Percentiles rank a stretch among this genome's conserved stretches.
These are phyloP conservation scores for Ormyrus rosae DNA, from an alignment of 2,888 invertebrate genomes.

Conservation along the genomic window DNA sequence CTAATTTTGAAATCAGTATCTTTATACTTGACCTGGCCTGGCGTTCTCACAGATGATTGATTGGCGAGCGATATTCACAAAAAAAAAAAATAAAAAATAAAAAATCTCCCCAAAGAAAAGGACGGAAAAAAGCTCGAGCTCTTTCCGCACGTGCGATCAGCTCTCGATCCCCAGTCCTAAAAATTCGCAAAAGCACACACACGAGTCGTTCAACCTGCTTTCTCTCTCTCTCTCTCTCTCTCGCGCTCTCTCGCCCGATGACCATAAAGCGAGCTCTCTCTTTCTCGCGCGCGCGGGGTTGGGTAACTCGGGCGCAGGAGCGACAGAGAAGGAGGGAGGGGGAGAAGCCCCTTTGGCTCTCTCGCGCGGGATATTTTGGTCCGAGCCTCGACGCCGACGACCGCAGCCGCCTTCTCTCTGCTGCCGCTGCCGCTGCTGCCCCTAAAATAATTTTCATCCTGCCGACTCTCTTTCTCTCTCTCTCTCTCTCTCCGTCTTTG, in stretches of 20 bases:
- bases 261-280: constrained; percentile 3
- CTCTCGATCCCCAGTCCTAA: too few relatives aligned
- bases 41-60: too few relatives aligned
- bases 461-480: constrained; percentile 15
- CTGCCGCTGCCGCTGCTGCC: constrained; percentile 47
- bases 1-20: too few relatives aligned
- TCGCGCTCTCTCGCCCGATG: neutral
- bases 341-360: constrained; percentile 46
- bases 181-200: too few relatives aligned
- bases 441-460: constrained; percentile 57
- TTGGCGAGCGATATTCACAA: too few relatives aligned
- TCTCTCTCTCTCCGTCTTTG: neutral
- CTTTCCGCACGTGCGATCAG: too few relatives aligned
- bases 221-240: too few relatives aligned
- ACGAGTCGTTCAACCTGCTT: constrained; percentile 42
- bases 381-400: constrained; percentile 7
- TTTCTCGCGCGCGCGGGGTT: constrained; percentile 11
- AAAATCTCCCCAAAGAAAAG: too few relatives aligned
- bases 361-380: constrained; percentile 50
- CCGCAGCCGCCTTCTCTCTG: neutral
- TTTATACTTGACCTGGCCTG: too few relatives aligned
- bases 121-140: too few relatives aligned
- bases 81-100: too few relatives aligned
- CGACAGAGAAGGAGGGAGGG: constrained; percentile 24
- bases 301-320: constrained; percentile 29